Base-by-base conservation (phyloP, 2,888 invertebrate genomes). In the Sicus ferrugineus region DNA sequence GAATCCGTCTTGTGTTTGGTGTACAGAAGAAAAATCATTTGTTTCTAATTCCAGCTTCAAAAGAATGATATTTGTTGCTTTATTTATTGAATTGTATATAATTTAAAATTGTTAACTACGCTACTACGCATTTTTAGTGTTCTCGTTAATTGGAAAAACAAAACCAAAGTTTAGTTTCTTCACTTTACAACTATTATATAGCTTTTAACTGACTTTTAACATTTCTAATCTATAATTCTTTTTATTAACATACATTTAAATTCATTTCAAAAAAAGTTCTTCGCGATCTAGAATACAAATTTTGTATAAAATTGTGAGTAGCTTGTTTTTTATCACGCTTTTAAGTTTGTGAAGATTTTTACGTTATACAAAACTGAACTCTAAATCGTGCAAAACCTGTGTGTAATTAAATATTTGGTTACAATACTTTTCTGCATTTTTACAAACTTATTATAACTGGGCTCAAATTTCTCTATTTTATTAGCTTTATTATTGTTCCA, bases 181-280 rank as follows among this genome's bases (percentile, higher is more conserved):
- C 11, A 58, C 2, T 23, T 59, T 59, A 38, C 23, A 59, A 59
- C 59, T 59, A 59, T 59, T 59, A 59, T 14, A 59, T 59, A 59
- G 59, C 38, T 59, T 59, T 16, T n/a, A n/a, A n/a, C n/a, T n/a
- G n/a, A n/a, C n/a, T n/a, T n/a, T n/a, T n/a, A n/a, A n/a, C n/a
- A n/a, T n/a, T n/a, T n/a, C n/a, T n/a, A n/a, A n/a, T n/a, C n/a
- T n/a, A n/a, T n/a, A n/a, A n/a, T n/a, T n/a, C n/a, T n/a, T n/a
- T n/a, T n/a, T n/a, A n/a, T n/a, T n/a, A n/a, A n/a, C n/a, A n/a
- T n/a, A n/a, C n/a, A n/a, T n/a, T n/a, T n/a, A 38, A 38, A 11
- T 38, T 9, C 11, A 38, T 38, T 38, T 38, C 6, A 11, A 9
- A 9, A 11, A 38, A 38, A 38, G 11, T 6, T 38, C 11, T 38